A percentile compares a stretch with the other conserved stretches of the same genome.
Evolutionary conservation across 2,888 invertebrate genomes (phyloP).

Genomic region (Nineta flava): DNA sequence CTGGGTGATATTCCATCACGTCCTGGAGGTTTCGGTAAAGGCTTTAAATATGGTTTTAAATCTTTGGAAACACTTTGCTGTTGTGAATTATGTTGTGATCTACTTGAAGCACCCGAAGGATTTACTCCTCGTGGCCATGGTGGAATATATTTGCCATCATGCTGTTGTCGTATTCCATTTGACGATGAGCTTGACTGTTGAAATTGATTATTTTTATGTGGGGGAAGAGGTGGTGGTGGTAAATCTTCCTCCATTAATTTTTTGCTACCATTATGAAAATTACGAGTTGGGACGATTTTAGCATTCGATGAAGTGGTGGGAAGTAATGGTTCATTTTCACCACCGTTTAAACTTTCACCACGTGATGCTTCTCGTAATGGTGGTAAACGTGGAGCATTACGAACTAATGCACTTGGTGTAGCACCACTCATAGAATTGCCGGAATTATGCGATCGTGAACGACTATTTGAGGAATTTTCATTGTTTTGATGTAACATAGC

Average conservation of each 20-base stretch:
- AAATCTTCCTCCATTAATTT: conserved; percentile 30
- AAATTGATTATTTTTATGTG: conserved; percentile 26
- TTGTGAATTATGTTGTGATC: conserved; percentile 8
- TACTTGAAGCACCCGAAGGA: conserved; percentile 15
- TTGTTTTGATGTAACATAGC: conserved; percentile 41
- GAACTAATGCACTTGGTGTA: conserved; percentile 9
- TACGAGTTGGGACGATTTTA: conserved; percentile 21
- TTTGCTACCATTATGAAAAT: conserved; percentile 34
- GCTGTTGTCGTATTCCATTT: conserved; percentile 5
- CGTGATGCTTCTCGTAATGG: conserved; percentile 36
- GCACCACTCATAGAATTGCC: conserved; percentile 8
- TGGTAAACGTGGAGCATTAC: conserved; percentile 33
- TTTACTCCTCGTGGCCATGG: conserved; percentile 46
- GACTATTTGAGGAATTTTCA: conserved; percentile 26
- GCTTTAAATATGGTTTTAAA: conserved; percentile 36
- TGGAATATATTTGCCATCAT: conserved; percentile 29
- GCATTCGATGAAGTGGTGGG: conserved; percentile 18
- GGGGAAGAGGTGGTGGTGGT: conserved; percentile 45
- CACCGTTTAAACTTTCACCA: conserved; percentile 27
- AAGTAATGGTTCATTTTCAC: conserved; percentile 43
- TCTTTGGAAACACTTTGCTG: conserved; percentile 10
- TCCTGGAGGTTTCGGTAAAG: conserved; percentile 39
- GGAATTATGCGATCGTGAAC: conserved; percentile 33
- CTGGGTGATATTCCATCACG: conserved; percentile 24
- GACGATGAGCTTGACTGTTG: conserved; percentile 7